A percentile compares a stretch with the other conserved stretches of the same genome.
These are phyloP conservation scores for Brevipalpus yothersi DNA, from an alignment of 1,140 invertebrate species.

Conservation along the genomic window DNA sequence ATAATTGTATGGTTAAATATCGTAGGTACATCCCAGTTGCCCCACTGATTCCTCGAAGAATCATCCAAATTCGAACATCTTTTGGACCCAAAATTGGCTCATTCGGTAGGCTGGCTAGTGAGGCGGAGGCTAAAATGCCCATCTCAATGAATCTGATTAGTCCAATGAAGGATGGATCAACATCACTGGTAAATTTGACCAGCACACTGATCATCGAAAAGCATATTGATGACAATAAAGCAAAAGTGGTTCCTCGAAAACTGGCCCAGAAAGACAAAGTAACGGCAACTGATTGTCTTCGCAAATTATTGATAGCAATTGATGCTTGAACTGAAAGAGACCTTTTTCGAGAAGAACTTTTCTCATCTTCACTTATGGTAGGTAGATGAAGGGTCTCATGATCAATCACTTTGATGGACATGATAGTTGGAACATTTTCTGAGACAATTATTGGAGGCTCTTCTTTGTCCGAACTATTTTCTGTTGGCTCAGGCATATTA, in stretches of 20 bases:
- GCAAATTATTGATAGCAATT: neutral
- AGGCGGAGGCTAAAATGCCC: slow-evolving; percentile 48
- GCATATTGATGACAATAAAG: slow-evolving; percentile 40
- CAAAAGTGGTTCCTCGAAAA: neutral
- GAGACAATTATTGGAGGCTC: no score
- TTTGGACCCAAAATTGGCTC: slow-evolving; percentile 43
- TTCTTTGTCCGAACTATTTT: no score
- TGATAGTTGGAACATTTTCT: no score
- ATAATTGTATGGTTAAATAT: slow-evolving; percentile 33
- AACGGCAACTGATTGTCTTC: neutral
- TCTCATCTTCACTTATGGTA: no score
- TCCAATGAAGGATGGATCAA: slow-evolving; percentile 58
- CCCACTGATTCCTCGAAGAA: slow-evolving; percentile 12
- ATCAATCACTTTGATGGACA: no score
- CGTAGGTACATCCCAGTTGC: slow-evolving; percentile 20
- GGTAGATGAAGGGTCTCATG: no score
- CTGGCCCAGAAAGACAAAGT: neutral
- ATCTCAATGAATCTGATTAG: slow-evolving; percentile 47
- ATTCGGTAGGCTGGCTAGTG: slow-evolving; percentile 43
- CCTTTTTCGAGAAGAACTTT: no score
- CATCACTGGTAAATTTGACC: slow-evolving; percentile 37
- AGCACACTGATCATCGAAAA: slow-evolving; percentile 69
- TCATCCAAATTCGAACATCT: slow-evolving; percentile 27
- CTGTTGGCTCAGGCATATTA: no score
- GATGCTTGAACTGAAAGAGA: neutral